Percentiles rank a stretch among this genome's conserved stretches.
phyloP scores from a whole-genome alignment of 2,113 vertebrate genomes.

The Coreoperca whiteheadi region DNA sequence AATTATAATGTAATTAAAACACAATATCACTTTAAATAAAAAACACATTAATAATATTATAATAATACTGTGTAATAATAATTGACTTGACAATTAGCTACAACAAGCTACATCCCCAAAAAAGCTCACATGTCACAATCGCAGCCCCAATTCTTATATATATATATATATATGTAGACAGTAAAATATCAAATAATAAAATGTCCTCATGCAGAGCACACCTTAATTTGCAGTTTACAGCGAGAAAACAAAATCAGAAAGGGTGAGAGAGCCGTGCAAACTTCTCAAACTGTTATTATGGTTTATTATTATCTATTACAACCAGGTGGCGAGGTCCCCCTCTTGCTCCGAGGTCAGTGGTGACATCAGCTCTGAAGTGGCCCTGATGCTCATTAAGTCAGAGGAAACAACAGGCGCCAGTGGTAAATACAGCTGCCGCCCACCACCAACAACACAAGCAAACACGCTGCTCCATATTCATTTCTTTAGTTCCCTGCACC shows the following conservation, averaged over 20 bases:
- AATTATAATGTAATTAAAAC: neutral
- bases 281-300: conserved; percentile 3
- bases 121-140: neutral
- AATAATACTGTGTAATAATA: neutral
- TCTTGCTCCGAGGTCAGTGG: conserved; percentile 32
- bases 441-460: conserved; percentile 61
- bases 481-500: conserved; percentile 43
- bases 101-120: no score
- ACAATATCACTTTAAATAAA: neutral
- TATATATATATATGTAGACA: no score
- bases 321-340: conserved; percentile 34
- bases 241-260: neutral
- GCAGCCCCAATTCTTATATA: neutral
- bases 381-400: conserved; percentile 70
- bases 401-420: conserved; percentile 62
- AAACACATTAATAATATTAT: neutral
- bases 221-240: no score
- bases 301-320: conserved; percentile 30
- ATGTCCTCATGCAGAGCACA: neutral
- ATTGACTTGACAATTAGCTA: neutral
- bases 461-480: conserved; percentile 33
- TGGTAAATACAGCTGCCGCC: conserved; percentile 76
- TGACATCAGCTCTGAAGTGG: conserved; percentile 57
- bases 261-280: neutral
- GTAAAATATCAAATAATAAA: neutral